Evolutionary conservation across 2,797 vertebrate species (phyloP).

Genomic region (Pseudopleuronectes americanus): DNA sequence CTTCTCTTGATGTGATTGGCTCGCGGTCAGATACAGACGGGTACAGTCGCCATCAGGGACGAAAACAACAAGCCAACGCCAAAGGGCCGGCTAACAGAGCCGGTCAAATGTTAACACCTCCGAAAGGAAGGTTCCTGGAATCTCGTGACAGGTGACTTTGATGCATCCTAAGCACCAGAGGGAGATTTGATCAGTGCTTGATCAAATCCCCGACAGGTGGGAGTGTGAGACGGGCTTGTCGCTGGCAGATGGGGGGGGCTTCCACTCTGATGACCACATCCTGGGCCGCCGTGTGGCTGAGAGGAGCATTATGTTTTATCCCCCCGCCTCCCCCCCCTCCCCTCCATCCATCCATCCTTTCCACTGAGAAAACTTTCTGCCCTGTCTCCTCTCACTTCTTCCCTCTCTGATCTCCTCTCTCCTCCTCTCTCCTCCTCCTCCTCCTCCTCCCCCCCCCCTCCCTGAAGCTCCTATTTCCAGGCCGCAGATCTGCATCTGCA

Average conservation of each 20-base stretch:
- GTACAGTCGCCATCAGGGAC: conserved; percentile 4
- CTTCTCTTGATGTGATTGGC: conserved; percentile 19
- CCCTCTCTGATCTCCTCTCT: conserved; percentile 44
- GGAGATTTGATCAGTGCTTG: conserved; percentile 33
- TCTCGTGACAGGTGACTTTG: conserved; percentile 40
- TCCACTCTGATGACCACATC: conserved; percentile 49
- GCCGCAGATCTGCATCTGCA: conserved; percentile 17
- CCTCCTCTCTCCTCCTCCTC: conserved; percentile 26
- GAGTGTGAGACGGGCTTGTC: conserved; percentile 41
- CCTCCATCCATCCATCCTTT: conserved; percentile 19
- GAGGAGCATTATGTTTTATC: conserved; percentile 39
- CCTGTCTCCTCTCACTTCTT: conserved; percentile 41
- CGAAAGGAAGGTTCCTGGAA: conserved; percentile 19
- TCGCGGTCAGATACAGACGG: conserved; percentile 10
- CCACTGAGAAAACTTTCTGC: conserved; percentile 38
- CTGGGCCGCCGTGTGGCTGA: conserved; percentile 37
- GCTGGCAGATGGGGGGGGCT: conserved; percentile 44
- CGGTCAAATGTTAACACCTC: conserved; percentile 36
- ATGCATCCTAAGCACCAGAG: conserved; percentile 36
- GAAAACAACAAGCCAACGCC: conserved; percentile 17
- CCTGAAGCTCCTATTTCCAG: conserved; percentile 17
- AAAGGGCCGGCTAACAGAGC: background rate
- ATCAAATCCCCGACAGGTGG: conserved; percentile 30
- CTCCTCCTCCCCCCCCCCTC: conserved; percentile 3
- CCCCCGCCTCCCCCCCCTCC: too few species aligned